phyloP scores from a whole-genome alignment of 1,140 invertebrate species.

The Eumeta japonica region DNA sequence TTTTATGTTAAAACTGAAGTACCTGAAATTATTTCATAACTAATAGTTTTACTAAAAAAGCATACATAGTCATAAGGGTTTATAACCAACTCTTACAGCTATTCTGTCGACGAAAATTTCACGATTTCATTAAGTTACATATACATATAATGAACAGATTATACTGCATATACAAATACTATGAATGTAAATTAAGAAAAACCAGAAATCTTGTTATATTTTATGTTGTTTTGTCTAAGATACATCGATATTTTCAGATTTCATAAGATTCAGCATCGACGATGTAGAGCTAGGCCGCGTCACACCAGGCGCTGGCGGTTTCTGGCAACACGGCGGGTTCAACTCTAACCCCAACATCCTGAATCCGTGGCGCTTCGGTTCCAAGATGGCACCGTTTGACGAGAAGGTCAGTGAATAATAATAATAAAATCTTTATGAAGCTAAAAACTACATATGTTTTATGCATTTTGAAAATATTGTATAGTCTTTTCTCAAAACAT shows the following conservation, averaged over 20 bases:
- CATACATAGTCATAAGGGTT: too few relatives aligned
- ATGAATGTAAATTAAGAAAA: not conserved
- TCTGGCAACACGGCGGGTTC: constrained; percentile 48
- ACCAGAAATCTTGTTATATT: not conserved
- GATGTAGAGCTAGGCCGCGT: constrained; percentile 37
- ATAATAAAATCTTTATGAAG: too few relatives aligned
- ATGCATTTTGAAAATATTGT: too few relatives aligned
- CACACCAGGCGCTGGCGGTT: constrained; percentile 39
- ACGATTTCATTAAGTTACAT: too few relatives aligned
- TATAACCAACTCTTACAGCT: too few relatives aligned
- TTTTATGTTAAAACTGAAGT: not conserved
- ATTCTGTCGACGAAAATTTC: too few relatives aligned
- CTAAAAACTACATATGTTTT: too few relatives aligned
- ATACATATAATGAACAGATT: too few relatives aligned
- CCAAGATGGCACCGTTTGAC: constrained; percentile 55
- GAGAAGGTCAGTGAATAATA: constrained; percentile 44
- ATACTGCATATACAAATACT: too few relatives aligned
- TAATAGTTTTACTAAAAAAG: too few relatives aligned
- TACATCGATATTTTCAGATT: constrained; percentile 27
- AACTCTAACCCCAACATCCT: constrained; percentile 22
- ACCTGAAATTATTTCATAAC: too few relatives aligned
- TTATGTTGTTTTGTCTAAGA: constrained; percentile 4
- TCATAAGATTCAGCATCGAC: constrained; percentile 48
- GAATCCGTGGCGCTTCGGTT: constrained; percentile 50
- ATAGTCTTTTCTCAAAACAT: too few relatives aligned